A percentile compares a stretch with the other conserved stretches of the same genome.
Evolutionary conservation across 2,888 invertebrate genomes (phyloP).

Genomic region (Apoda limacodes): DNA sequence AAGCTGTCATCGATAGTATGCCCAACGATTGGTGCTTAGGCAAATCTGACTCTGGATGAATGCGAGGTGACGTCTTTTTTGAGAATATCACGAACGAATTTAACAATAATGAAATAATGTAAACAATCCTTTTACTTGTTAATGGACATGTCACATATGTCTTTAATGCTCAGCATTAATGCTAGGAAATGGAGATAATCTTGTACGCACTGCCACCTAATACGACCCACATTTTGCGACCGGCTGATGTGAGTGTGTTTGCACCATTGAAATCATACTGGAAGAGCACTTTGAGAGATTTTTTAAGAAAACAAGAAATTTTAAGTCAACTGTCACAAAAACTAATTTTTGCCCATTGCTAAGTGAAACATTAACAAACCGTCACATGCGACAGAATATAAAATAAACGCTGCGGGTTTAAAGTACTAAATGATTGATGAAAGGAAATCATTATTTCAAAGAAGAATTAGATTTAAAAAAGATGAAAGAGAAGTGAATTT

Average conservation of each 20-base stretch:
- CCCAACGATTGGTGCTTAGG: conserved; percentile 22
- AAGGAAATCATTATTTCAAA: too few relatives aligned
- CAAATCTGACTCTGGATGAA: conserved; percentile 20
- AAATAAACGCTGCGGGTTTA: too few relatives aligned
- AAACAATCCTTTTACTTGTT: conserved; percentile 20
- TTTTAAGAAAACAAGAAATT: conserved; percentile 16
- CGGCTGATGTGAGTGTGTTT: conserved; percentile 24
- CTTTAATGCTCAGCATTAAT: conserved; percentile 17
- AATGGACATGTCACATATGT: conserved; percentile 25
- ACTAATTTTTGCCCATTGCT: conserved; percentile 21
- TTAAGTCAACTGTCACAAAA: conserved; percentile 19
- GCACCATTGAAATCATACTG: conserved; percentile 18
- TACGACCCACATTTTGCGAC: conserved; percentile 24
- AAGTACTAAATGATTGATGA: too few relatives aligned
- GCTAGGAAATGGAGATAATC: conserved; percentile 19
- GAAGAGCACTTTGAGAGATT: conserved; percentile 14
- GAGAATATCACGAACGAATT: conserved; percentile 24
- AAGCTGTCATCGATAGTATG: conserved; percentile 15
- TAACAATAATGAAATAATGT: conserved; percentile 19
- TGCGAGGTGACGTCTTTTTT: conserved; percentile 20
- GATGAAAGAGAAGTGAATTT: too few relatives aligned
- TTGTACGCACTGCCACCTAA: conserved; percentile 24
- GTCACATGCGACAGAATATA: too few relatives aligned
- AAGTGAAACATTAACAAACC: too few relatives aligned
- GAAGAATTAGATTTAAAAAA: too few relatives aligned